phyloP scores from a whole-genome alignment of 2,113 vertebrate genomes.

The Rhabdornis inornatus region DNA sequence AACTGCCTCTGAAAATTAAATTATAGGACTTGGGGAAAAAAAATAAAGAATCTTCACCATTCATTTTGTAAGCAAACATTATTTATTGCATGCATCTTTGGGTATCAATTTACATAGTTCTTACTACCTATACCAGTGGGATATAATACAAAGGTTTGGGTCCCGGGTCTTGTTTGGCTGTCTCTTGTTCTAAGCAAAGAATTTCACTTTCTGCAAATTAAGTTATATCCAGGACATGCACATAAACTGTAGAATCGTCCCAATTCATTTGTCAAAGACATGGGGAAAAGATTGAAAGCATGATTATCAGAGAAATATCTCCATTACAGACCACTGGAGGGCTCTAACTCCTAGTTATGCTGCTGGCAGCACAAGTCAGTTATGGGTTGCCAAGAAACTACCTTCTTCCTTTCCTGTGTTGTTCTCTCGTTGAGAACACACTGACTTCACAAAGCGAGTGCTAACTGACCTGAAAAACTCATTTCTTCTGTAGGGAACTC shows the following conservation, averaged over 20 bases:
- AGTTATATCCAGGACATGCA: background rate
- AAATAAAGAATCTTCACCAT: background rate
- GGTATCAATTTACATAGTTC: background rate
- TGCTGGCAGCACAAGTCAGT: background rate
- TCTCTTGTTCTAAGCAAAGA: background rate
- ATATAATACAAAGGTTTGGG: background rate
- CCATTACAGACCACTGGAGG: background rate
- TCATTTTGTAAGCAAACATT: background rate
- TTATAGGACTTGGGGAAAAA: background rate
- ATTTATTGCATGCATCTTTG: background rate
- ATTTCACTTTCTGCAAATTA: background rate
- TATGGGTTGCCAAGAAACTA: constrained; percentile 24
- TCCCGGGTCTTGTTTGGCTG: background rate
- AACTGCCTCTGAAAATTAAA: background rate
- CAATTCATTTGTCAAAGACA: background rate
- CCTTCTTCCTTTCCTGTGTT: background rate
- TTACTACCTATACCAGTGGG: background rate
- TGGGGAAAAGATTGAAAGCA: background rate
- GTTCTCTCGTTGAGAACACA: background rate
- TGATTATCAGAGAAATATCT: background rate
- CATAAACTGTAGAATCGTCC: background rate
- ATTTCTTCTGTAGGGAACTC: background rate
- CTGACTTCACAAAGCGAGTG: background rate
- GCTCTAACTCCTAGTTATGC: background rate
- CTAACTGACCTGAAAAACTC: constrained; percentile 42